Conservation (phyloP, 2,797 vertebrate genomes). For the Gymnodraco acuticeps region DNA sequence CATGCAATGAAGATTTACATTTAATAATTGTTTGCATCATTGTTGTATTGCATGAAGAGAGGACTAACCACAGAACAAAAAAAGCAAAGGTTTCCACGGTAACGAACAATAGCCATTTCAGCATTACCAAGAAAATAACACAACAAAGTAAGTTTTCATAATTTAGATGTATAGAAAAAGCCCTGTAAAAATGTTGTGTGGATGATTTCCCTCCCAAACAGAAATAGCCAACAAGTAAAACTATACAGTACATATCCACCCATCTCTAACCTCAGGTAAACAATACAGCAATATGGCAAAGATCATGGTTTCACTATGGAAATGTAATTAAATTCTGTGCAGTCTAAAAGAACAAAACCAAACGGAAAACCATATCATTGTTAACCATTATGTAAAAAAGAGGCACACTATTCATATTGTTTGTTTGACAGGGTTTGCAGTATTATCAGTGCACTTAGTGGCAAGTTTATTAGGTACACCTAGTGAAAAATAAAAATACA, state of each 20-base stretch:
- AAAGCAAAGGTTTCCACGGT: neutral
- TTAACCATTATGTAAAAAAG: neutral
- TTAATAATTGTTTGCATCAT: constrained; percentile 22
- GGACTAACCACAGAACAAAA: neutral
- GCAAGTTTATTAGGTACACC: neutral
- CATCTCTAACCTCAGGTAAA: neutral
- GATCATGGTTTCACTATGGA: neutral
- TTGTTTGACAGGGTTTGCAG: neutral
- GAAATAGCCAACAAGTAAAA: neutral
- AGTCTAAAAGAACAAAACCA: neutral
- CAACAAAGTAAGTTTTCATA: neutral
- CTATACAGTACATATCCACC: neutral
- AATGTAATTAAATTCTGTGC: neutral
- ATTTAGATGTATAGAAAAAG: constrained; percentile 11
- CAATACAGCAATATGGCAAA: neutral
- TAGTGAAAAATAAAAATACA: neutral
- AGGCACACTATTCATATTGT: neutral
- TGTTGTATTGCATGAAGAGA: neutral
- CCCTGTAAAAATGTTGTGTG: neutral
- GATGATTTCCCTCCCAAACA: neutral
- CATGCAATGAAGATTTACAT: neutral
- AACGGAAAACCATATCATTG: neutral
- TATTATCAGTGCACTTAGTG: neutral
- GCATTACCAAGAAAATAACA: neutral
- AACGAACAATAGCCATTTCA: neutral